Conservation (phyloP, 2,888 invertebrate genomes). For the Drosophila pegasa region DNA sequence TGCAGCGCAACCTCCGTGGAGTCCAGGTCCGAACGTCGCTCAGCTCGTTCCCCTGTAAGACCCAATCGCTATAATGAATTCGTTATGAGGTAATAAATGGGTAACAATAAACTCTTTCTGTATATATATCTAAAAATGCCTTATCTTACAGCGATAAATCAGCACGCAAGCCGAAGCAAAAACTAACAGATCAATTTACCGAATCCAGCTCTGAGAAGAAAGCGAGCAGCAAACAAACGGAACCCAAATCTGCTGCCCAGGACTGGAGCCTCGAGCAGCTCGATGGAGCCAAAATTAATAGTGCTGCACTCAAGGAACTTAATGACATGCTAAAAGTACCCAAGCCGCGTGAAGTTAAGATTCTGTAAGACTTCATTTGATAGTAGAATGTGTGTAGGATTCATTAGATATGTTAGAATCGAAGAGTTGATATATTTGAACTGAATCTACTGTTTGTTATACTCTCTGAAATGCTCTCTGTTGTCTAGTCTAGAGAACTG, state of each 20-base stretch:
- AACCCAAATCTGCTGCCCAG: neutral
- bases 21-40: conserved; percentile 42
- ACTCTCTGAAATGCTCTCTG: neutral
- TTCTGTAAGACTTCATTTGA: conserved; percentile 43
- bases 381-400: neutral
- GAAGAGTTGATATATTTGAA: neutral
- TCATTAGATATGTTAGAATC: too few species aligned
- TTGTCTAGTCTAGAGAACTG: neutral
- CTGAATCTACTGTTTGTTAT: neutral
- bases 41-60: conserved; percentile 46
- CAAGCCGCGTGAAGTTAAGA: conserved; percentile 56
- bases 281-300: conserved; percentile 8
- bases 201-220: neutral
- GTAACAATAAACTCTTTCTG: neutral
- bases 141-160: neutral
- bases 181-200: neutral
- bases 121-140: too few species aligned
- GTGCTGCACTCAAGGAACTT: conserved; percentile 31
- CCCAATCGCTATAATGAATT: conserved; percentile 46
- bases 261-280: conserved; percentile 24
- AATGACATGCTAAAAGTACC: conserved; percentile 36
- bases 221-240: neutral
- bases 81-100: conserved; percentile 33
- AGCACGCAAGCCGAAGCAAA: conserved; percentile 17
- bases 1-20: conserved; percentile 41